Evolutionary conservation across 2,797 vertebrate species (phyloP), one percentile per base, ranked within the genome.

Genomic region (Morelia viridis): DNA sequence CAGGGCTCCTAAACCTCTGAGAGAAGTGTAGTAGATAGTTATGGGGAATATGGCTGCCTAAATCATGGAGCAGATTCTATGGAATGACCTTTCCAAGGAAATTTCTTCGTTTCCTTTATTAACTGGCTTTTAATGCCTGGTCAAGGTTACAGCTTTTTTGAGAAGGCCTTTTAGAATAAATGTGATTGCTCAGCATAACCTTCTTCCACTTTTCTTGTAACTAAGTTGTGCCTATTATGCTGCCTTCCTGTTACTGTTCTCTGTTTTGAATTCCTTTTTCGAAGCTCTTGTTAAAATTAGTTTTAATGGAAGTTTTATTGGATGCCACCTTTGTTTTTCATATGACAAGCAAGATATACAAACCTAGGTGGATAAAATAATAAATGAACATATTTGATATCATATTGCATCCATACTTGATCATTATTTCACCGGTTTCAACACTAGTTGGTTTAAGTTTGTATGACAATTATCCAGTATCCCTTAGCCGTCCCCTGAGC

Each of bases 271-370:
- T 68, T 68, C 53, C 53, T 53, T 31, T 9, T 31, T 89, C 7
- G 26, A n/a, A 53, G 9, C 6, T 90, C 61, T 83, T 93, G 56
- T 92, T 92, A 86, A 91, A 89, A 80, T 80, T 90, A 71, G 56
- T 26, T 60, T 60, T 35, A 83, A 92, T 92, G 89, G 94, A n/a
- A 89, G 4, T 93, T 31, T 91, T 93, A 10, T 90, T 94, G 94
- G 85, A 92, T 90, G 92, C 93, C 41, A 68, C 87, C 89, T 90
- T 95, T 89, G 56, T 31, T 71, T 71, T 56, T 35, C 64, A 8
- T 89, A 41, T 71, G 53, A 76, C 11, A 11, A 58, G 10, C 17
- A 58, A 56, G 8, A 86, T n/a, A 7, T 53, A 15, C n/a, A 80
- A 80, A 11, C 19, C 9, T 46, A 24, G 35, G 35, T 76, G 1